Percentiles rank a stretch among this genome's conserved stretches.
These are phyloP conservation scores for Grus americana DNA, from an alignment of 2,113 vertebrate species.

Conservation along the genomic window DNA sequence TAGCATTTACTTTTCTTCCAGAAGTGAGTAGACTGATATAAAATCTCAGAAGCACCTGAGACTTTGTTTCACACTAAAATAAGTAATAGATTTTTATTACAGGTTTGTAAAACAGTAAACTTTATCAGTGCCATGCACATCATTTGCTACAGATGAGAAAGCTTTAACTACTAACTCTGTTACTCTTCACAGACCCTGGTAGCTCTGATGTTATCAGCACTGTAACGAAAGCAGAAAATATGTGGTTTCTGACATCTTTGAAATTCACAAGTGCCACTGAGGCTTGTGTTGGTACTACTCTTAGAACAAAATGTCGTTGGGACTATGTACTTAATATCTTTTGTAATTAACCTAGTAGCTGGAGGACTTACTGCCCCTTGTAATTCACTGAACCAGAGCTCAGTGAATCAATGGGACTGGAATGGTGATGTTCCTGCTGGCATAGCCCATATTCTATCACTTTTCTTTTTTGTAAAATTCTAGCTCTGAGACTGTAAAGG, in stretches of 20 bases:
- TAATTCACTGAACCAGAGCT: not conserved
- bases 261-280: not conserved
- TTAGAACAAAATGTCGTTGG: not conserved
- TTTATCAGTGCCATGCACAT: not conserved
- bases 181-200: not conserved
- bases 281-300: not conserved
- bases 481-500: not conserved
- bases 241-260: not conserved
- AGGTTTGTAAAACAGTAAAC: not conserved
- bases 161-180: not conserved
- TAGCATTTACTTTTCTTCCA: not conserved
- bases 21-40: not conserved
- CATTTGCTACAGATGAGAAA: not conserved
- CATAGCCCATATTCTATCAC: not conserved
- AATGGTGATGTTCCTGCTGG: not conserved
- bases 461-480: not conserved
- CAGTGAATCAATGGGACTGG: not conserved
- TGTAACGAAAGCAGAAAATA: not conserved
- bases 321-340: not conserved
- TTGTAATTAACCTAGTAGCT: not conserved
- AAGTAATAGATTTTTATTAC: not conserved
- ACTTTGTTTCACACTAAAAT: not conserved
- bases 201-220: not conserved
- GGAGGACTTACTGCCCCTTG: not conserved
- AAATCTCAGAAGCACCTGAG: slow-evolving; percentile 1